A percentile compares a stretch with the other conserved stretches of the same genome.
phyloP scores from a whole-genome alignment of 2,888 invertebrate genomes.

The Lagria hirta region DNA sequence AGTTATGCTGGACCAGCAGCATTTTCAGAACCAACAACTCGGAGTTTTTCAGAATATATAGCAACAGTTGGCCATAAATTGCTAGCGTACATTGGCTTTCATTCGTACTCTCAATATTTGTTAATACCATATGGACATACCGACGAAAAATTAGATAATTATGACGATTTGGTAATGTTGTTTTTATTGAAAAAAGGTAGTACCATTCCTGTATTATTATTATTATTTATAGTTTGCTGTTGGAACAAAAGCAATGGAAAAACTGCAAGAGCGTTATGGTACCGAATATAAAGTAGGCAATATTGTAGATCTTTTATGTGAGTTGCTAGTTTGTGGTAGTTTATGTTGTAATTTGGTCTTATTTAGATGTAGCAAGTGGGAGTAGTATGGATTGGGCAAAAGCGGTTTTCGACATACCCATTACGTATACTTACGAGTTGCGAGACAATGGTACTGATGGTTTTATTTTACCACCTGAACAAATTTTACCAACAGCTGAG shows the following conservation, averaged over 20 bases:
- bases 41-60: constrained; percentile 59
- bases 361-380: constrained; percentile 66
- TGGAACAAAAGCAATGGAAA: constrained; percentile 42
- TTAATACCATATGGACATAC: constrained; percentile 72
- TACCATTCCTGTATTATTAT: not conserved
- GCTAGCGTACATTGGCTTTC: constrained; percentile 68
- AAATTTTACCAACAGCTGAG: constrained; percentile 63
- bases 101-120: constrained; percentile 72
- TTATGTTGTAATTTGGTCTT: not conserved
- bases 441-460: constrained; percentile 70
- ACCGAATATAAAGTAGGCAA: constrained; percentile 53
- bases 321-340: constrained; percentile 41
- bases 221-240: constrained; percentile 37
- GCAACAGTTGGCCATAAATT: constrained; percentile 41
- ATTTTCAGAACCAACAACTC: constrained; percentile 72
- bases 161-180: constrained; percentile 62
- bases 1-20: constrained; percentile 66
- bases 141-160: constrained; percentile 59
- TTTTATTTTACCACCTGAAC: constrained; percentile 65
- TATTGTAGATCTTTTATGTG: constrained; percentile 55
- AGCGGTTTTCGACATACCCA: constrained; percentile 63
- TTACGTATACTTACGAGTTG: constrained; percentile 69
- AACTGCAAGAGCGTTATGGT: constrained; percentile 49
- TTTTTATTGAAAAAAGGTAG: too few species aligned
- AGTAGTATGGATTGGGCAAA: constrained; percentile 76